phyloP scores from a whole-genome alignment of 2,888 invertebrate genomes.

The Hipparchia semele region DNA sequence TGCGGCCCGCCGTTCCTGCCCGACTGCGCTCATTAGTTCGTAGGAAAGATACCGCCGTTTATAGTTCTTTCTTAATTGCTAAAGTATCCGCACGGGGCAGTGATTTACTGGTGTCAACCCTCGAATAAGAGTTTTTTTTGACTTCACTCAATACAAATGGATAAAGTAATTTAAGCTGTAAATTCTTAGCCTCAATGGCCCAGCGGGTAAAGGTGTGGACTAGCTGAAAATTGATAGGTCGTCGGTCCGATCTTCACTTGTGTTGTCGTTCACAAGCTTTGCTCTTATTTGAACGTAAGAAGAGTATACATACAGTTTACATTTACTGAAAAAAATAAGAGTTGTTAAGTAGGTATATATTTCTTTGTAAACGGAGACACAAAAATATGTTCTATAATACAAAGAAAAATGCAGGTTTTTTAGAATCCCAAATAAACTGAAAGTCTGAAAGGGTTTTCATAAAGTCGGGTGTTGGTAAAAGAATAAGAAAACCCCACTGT shows the following conservation, averaged over 20 bases:
- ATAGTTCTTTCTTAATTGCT: conserved; percentile 72
- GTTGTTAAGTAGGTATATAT: neutral
- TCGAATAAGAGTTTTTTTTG: conserved; percentile 42
- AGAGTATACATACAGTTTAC: no score
- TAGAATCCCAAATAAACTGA: conserved; percentile 8
- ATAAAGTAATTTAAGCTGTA: neutral
- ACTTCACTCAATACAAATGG: conserved; percentile 21
- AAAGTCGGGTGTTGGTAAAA: conserved; percentile 34
- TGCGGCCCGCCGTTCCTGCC: conserved; percentile 59
- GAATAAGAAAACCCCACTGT: conserved; percentile 52
- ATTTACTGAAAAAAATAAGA: neutral
- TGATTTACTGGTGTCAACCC: conserved; percentile 61
- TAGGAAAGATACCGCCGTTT: conserved; percentile 64
- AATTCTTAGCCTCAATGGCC: neutral
- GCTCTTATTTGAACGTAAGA: no score
- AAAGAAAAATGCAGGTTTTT: neutral
- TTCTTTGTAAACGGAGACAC: neutral
- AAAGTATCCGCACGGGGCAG: conserved; percentile 58
- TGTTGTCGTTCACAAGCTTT: no score
- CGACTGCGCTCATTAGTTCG: conserved; percentile 72
- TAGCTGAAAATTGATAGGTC: neutral
- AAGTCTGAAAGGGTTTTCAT: conserved; percentile 34
- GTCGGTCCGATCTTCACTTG: no score
- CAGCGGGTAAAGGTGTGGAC: neutral
- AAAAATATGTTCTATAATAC: neutral